Conservation (phyloP, 2,888 invertebrate genomes). For the Meteorus cinctellus region DNA sequence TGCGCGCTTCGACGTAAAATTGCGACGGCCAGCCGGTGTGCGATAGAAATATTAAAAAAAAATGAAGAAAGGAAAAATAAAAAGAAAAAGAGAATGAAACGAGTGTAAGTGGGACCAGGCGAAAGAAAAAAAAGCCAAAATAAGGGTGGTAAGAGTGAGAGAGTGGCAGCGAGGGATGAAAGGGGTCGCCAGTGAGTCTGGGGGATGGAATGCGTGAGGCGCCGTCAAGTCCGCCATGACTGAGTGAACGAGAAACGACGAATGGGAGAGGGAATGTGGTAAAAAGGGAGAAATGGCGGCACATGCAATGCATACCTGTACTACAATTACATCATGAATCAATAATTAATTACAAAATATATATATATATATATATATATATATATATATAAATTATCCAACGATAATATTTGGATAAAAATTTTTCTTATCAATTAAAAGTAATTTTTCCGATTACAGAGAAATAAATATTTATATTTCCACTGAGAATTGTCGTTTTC, state of each 20-base stretch:
- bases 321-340: conserved; percentile 16
- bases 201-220: conserved; percentile 62
- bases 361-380: too few species aligned
- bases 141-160: conserved; percentile 34
- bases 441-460: not conserved
- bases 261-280: conserved; percentile 19
- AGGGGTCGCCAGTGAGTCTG: conserved; percentile 63
- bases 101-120: conserved; percentile 24
- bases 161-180: conserved; percentile 41
- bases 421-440: not conserved
- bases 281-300: conserved; percentile 21
- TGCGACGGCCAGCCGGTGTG: conserved; percentile 25
- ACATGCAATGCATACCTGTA: conserved; percentile 42
- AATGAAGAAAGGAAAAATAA: not conserved
- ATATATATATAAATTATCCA: not conserved
- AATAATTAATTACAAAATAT: not conserved
- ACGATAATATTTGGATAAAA: not conserved
- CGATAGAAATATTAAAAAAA: conserved; percentile 25
- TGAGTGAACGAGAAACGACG: conserved; percentile 1
- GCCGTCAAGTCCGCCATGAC: conserved; percentile 58
- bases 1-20: conserved; percentile 28
- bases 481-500: not conserved
- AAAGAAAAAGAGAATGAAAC: conserved; percentile 28
- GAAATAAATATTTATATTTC: not conserved
- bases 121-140: conserved; percentile 35